A percentile compares a stretch with the other conserved stretches of the same genome.
These are phyloP conservation scores for Plotosus lineatus DNA, from an alignment of 2,113 vertebrate genomes.

Conservation along the genomic window DNA sequence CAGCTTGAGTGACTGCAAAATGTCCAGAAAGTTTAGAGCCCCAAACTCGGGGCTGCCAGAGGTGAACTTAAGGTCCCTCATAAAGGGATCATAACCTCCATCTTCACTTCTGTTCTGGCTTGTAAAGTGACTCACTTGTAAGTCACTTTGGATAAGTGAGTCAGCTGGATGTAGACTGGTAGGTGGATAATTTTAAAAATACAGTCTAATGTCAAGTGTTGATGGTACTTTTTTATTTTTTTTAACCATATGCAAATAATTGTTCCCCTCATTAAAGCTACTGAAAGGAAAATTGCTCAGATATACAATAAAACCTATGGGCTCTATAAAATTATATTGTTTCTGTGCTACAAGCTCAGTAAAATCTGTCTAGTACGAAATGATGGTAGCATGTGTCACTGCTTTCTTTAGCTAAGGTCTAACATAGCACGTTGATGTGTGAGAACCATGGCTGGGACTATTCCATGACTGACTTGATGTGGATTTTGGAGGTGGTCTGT, in stretches of 20 bases:
- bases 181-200: neutral
- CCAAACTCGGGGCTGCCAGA: neutral
- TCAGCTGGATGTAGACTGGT: neutral
- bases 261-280: neutral
- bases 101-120: neutral
- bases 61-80: neutral
- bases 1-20: neutral
- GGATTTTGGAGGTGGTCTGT: too few species aligned
- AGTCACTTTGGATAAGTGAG: neutral
- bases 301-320: neutral
- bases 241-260: neutral
- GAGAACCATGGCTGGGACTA: too few species aligned
- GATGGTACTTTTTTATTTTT: neutral
- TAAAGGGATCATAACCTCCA: neutral
- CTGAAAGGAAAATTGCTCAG: neutral
- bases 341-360: neutral
- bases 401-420: too few species aligned
- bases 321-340: neutral
- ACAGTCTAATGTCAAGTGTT: neutral
- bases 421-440: too few species aligned
- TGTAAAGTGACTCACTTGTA: neutral
- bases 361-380: neutral
- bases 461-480: too few species aligned
- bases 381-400: neutral
- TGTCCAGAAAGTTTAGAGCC: neutral